Evolutionary conservation across 2,797 vertebrate species (phyloP).

Genomic region (Pteronotus mesoamericanus): DNA sequence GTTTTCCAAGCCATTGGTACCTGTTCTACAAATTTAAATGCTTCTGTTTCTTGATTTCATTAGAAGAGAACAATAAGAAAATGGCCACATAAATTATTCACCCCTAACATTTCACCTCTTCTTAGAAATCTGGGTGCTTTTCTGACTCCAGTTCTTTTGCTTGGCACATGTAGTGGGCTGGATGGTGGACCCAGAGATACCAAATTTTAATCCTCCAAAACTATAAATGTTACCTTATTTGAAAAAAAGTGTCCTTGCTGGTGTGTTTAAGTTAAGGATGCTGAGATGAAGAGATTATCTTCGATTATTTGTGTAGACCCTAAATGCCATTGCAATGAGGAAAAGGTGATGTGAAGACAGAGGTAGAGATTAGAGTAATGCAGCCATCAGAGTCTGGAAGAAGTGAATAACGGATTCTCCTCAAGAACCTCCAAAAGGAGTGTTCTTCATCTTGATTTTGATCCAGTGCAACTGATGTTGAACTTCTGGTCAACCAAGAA

Average conservation of each 20-base stretch:
- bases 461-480: background rate
- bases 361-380: background rate
- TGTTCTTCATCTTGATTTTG: background rate
- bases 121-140: background rate
- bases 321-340: background rate
- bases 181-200: background rate
- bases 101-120: background rate
- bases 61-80: background rate
- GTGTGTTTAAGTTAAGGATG: background rate
- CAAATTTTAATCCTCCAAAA: background rate
- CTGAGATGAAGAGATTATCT: background rate
- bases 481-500: background rate
- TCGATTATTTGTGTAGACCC: background rate
- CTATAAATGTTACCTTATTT: background rate
- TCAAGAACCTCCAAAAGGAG: background rate
- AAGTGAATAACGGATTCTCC: background rate
- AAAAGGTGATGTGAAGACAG: background rate
- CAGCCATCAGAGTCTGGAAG: background rate
- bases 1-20: background rate
- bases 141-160: background rate
- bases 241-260: background rate
- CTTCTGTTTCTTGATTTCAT: slow-evolving; percentile 15
- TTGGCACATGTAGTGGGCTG: background rate
- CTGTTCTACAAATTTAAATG: background rate
- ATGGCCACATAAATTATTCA: background rate